Evolutionary conservation across 2,888 invertebrate genomes (phyloP).

Genomic region (Sarcophaga rosellei): DNA sequence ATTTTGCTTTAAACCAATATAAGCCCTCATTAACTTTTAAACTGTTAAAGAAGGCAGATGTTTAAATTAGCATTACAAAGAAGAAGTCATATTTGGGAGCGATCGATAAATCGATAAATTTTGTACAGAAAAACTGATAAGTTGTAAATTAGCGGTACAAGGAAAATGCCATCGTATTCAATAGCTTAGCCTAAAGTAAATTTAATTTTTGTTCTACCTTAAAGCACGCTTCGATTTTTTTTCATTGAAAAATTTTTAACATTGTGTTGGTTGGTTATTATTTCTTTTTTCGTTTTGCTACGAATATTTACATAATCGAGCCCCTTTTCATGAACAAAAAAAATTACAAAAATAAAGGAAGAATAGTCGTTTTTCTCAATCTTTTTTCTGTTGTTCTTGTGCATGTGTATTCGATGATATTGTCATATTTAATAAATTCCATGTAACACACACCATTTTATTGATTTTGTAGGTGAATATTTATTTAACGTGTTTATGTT

Average conservation of each 20-base stretch:
- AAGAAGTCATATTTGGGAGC: no score
- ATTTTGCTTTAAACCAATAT: no score
- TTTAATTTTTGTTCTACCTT: slow-evolving; percentile 3
- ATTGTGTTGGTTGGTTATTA: not conserved
- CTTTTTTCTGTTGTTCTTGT: not conserved
- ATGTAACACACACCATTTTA: slow-evolving; percentile 55
- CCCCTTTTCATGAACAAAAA: not conserved
- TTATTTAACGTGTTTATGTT: slow-evolving; percentile 41
- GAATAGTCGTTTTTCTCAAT: slow-evolving; percentile 1
- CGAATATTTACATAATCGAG: not conserved
- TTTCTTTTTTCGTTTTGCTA: not conserved
- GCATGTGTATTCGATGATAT: slow-evolving; percentile 13
- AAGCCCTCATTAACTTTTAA: no score
- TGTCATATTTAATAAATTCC: slow-evolving; percentile 54
- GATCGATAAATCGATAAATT: no score
- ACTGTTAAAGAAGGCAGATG: no score
- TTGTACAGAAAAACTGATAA: no score
- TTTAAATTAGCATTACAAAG: no score
- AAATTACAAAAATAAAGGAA: not conserved
- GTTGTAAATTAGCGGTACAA: no score
- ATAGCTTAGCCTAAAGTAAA: not conserved
- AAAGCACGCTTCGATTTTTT: not conserved
- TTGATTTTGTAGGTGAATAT: slow-evolving; percentile 64
- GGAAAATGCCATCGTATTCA: not conserved
- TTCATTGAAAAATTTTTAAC: slow-evolving; percentile 1